Evolutionary conservation across 1,140 invertebrate genomes (phyloP), one percentile per base, ranked within the genome.

Genomic region (Diuraphis noxia): DNA sequence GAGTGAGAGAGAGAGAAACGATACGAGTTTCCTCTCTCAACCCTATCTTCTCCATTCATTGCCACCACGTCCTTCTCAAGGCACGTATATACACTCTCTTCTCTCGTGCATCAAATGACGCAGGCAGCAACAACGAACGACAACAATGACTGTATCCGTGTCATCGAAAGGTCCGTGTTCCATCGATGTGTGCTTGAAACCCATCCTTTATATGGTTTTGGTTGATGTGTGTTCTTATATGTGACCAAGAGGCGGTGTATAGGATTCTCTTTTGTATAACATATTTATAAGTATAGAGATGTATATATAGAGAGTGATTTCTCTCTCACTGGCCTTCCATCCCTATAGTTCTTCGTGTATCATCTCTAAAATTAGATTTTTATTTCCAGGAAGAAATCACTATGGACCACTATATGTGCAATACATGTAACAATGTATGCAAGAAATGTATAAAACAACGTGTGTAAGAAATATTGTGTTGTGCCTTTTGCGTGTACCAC

Each of bases 141-240:
- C 21, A 86, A 52, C 46, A 86, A 86, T 52, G 34, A 86, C 85
- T 36, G 85, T 86, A 86, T 49, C n/a, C 21, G 21, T 86, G 40
- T 36, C 46, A n/a, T 40, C 25, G 36, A 0, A 8, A 25, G 36
- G 38, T 81, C 79, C 81, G 81, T 41, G 25, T 84, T 40, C 82
- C 82, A 46, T 34, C 17, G 41, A 85, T 30, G 10, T 43, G 82
- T 46, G 82, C 30, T 30, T 6, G 17, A 46, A 34, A 46, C 2
- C n/a, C 30, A 10, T 40, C 36, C 6, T 72, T 38, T n/a, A 72
- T 38, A 81, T 38, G 79, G 38, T 38, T n/a, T 43, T 46, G 40
- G n/a, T 34, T 46, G n/a, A 85, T 41, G 19, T 21, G 40, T 13
- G 38, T 30, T 82, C 40, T 46, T n/a, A 23, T 34, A 7, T 43